Percentiles rank a stretch among this genome's conserved stretches.
Evolutionary conservation across 2,888 invertebrate genomes (phyloP).

Genomic region (Chrysomela aeneicollis): DNA sequence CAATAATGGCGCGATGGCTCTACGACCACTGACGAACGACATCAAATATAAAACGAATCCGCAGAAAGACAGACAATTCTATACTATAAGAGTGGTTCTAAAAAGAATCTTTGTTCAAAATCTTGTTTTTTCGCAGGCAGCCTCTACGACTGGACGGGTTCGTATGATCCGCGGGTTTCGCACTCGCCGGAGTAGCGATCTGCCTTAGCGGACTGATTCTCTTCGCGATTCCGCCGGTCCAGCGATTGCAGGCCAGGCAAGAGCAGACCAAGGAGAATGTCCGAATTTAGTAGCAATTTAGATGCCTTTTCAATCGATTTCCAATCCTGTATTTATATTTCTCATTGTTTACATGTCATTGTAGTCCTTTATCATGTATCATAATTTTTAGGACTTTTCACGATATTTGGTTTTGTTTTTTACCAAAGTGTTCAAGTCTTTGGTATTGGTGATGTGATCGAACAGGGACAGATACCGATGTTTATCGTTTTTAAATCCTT

Average conservation of each 20-base stretch:
- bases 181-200: conserved; percentile 86
- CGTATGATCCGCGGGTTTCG: conserved; percentile 90
- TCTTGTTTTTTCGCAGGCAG: conserved; percentile 81
- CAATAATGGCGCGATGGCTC: no score
- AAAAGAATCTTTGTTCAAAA: no score
- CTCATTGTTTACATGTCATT: background rate
- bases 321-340: background rate
- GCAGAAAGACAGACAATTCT: no score
- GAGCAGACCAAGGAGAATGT: conserved; percentile 30
- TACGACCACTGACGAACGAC: no score
- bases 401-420: no score
- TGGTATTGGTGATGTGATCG: no score
- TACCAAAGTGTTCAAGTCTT: no score
- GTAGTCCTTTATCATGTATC: background rate
- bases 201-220: conserved; percentile 88
- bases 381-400: no score
- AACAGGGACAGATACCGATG: no score
- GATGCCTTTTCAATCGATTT: background rate
- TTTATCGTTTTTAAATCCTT: no score
- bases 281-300: conserved; percentile 51
- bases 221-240: conserved; percentile 80
- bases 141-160: conserved; percentile 78
- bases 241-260: conserved; percentile 61
- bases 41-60: no score
- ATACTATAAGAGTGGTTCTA: no score